Base-by-base conservation (phyloP, 1,140 invertebrate species). In the Gryllus bimaculatus region DNA sequence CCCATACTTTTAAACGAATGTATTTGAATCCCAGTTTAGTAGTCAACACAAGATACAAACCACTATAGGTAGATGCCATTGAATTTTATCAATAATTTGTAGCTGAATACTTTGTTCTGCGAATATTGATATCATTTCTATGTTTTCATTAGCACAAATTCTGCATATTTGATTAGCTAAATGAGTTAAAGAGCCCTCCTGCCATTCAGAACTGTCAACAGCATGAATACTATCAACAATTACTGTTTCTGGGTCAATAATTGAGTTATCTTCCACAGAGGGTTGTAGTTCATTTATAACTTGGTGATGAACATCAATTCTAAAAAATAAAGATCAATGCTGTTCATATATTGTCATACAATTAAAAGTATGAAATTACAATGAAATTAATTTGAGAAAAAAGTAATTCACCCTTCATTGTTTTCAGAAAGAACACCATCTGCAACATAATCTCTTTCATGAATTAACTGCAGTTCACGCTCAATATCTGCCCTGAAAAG, bases 11-110 rank as follows among this genome's bases (percentile, higher is more conserved):
- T 39, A 2, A 39, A 39, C 1, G 26, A 39, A 39, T 39, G 26
- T 39, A 5, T 39, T 2, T 39, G 26, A 39, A 39, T 5, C 26
- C 26, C 5, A 39, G 26, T 39, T 39, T 39, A 39, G 26, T 2
- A 66, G 54, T 13, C 54, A 66, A 10, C 7, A 66, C 10, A 66
- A 18, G 18, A 66, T 13, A 77, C 76, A 21, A 13, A 77, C 76
- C 48, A 48, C 76, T 48, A 77, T 77, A 49, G 76, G 76, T 77
- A 77, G 48, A 54, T 77, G 76, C 76, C 76, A 77, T 7, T 77
- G 76, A 47, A 77, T 77, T 20, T 77, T 77, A 13, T 49, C 76
- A 54, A 20, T 48, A 8, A 77, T 48, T 20, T 77, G 48, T 15
- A 77, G 21, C 48, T 77, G 8, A 21, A 48, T 48, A 20, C 76